Evolutionary conservation across 2,797 vertebrate genomes (phyloP), one percentile per base, ranked within the genome.

Genomic region (Rhinogobio ventralis): DNA sequence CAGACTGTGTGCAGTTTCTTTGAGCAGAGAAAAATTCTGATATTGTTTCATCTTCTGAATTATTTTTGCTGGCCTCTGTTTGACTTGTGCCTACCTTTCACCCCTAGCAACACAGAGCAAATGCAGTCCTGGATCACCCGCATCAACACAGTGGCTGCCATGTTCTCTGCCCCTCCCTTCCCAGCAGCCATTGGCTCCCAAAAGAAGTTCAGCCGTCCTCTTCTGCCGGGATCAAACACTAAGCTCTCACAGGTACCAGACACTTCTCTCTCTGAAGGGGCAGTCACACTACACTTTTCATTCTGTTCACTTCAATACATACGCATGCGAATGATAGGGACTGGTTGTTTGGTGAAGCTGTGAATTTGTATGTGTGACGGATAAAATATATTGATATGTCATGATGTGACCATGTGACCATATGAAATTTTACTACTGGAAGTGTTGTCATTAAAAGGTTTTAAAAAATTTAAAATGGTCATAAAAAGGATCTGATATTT

Each of bases 61-160:
- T 72, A 5, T 30, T 75, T 69, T 51, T 64, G 15, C 39, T 45
- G 15, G 57, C 23, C 76, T 64, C 15, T 84, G 15, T n/a, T 25
- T 85, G 75, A 84, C 42, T 33, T 82, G 13, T 20, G 46, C n/a
- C 62, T 85, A n/a, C 5, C 33, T 75, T 46, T 75, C n/a, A 66
- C n/a, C 83, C 45, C 28, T 84, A 99, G 98, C 87, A 97, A 95
- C 64, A 90, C 95, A 0, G 97, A 99, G 83, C 97, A 99, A 95
- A 99, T 99, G 98, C 97, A 99, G 93, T 99, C 98, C 0, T 99
- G 98, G 98, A 98, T 99, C 92, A 99, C 98, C 0, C 96, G 98
- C 83, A 99, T 99, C 93, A 99, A 99, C 5, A 95, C 96, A 51
- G 97, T 99, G 92, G 96, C 98, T 0, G 97, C 98, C 93, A 98